Evolutionary conservation across 2,113 vertebrate genomes (phyloP), one percentile per base, ranked within the genome.

Genomic region (Columba janthina): DNA sequence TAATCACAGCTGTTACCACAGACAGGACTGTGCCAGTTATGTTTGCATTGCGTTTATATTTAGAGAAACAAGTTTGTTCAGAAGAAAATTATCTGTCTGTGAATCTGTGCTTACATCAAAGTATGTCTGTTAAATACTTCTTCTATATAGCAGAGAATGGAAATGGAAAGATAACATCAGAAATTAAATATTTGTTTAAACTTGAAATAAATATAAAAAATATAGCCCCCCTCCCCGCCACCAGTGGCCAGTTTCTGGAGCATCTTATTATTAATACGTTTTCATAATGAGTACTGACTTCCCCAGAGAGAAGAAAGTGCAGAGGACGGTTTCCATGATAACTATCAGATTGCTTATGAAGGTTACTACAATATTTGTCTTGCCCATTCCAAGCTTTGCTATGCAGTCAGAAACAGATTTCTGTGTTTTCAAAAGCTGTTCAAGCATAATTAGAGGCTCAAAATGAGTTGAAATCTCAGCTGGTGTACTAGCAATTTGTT

Each of bases 361-460:
- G 76, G 93, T 94, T 91, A 95, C 89, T 89, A 76, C 93, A 97
- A 86, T 97, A 91, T 97, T 97, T 96, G 90, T 75, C 90, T 97
- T 95, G 89, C 94, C 74, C 64, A 15, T 96, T 93, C 57, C n/a
- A 3, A 81, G 92, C 80, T 91, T 77, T 95, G 90, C 85, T 96
- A 5, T 82, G 81, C 76, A 61, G 92, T 94, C 85, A 93, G 90
- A 85, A 93, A 57, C 65, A 92, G 78, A 88, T 87, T 87, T 81
- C 77, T 73, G 57, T 94, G 88, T 96, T 96, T 96, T 84, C 76
- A 85, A 92, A 90, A 93, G 61, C 86, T 88, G 75, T 80, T 94
- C 58, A 76, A 82, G 90, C 90, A 79, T 93, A 94, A 93, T 94
- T 89, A 90, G 92, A 73, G 75, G 72, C 88, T 93, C 90, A 94